phyloP scores from a whole-genome alignment of 2,113 vertebrate species.

The Limanda limanda region DNA sequence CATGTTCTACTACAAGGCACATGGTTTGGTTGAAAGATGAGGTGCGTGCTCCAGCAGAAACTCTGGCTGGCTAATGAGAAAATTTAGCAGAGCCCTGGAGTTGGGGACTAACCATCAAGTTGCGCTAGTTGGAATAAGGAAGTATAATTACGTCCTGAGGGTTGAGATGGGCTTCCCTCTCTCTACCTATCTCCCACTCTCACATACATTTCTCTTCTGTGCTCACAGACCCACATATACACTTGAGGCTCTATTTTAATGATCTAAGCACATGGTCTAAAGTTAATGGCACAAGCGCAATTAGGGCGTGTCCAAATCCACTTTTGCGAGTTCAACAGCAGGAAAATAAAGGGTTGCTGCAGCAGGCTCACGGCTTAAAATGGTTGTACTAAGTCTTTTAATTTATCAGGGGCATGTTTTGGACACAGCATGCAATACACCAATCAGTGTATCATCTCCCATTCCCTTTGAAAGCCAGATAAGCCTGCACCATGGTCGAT shows the following conservation, averaged over 20 bases:
- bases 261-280: not conserved
- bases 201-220: not conserved
- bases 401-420: not conserved
- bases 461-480: not conserved
- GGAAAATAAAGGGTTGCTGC: not conserved
- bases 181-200: slow-evolving; percentile 4
- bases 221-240: slow-evolving; percentile 9
- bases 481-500: not conserved
- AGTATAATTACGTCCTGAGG: slow-evolving; percentile 64
- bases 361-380: not conserved
- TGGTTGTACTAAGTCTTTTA: not conserved
- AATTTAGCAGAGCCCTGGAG: slow-evolving; percentile 56
- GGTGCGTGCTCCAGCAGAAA: slow-evolving; percentile 30
- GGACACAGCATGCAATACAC: not conserved
- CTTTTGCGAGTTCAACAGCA: not conserved
- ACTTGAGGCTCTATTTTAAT: not conserved
- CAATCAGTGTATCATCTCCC: not conserved
- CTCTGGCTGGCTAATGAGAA: slow-evolving; percentile 62
- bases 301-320: not conserved
- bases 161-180: slow-evolving; percentile 38
- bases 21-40: slow-evolving; percentile 18
- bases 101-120: slow-evolving; percentile 41
- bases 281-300: not conserved
- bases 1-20: slow-evolving; percentile 35
- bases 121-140: slow-evolving; percentile 25